Evolutionary conservation across 2,113 vertebrate genomes (phyloP).

Genomic region (Syrmaticus mikado): DNA sequence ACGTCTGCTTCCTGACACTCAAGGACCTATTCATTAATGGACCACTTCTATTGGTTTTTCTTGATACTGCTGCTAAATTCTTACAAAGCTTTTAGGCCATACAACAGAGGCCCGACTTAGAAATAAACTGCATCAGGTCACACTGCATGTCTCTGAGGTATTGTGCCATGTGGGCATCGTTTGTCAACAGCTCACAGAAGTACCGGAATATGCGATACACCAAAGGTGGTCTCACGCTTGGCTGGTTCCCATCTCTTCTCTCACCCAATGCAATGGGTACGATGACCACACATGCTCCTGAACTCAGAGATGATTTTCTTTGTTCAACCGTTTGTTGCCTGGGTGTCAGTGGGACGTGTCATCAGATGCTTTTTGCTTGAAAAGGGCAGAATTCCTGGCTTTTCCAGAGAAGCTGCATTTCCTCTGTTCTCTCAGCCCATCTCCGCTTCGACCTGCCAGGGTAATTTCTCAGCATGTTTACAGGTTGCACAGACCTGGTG

Average conservation of each 20-base stretch:
- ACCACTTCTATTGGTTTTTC: constrained; percentile 37
- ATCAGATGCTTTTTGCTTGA: neutral
- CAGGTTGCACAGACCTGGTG: constrained; percentile 1
- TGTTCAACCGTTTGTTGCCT: neutral
- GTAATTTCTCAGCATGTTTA: neutral
- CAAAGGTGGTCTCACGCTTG: constrained; percentile 27
- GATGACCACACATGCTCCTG: neutral
- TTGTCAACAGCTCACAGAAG: constrained; percentile 43
- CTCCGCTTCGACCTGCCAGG: neutral
- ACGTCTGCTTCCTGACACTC: constrained; percentile 64
- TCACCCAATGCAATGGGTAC: neutral
- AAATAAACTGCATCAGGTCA: constrained; percentile 44
- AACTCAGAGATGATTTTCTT: neutral
- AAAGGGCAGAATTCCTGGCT: neutral
- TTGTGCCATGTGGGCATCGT: neutral
- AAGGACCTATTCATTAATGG: constrained; percentile 66
- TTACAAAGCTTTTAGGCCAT: constrained; percentile 57
- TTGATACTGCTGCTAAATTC: constrained; percentile 41
- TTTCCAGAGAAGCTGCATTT: neutral
- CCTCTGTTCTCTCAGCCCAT: neutral
- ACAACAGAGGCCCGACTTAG: constrained; percentile 33
- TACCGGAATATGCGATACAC: neutral
- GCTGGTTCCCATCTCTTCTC: neutral
- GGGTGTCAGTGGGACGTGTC: neutral
- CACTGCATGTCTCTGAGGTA: constrained; percentile 30